These are phyloP conservation scores for Chaenodraco wilsoni DNA, from an alignment of 2,797 vertebrate genomes.

Conservation along the genomic window DNA sequence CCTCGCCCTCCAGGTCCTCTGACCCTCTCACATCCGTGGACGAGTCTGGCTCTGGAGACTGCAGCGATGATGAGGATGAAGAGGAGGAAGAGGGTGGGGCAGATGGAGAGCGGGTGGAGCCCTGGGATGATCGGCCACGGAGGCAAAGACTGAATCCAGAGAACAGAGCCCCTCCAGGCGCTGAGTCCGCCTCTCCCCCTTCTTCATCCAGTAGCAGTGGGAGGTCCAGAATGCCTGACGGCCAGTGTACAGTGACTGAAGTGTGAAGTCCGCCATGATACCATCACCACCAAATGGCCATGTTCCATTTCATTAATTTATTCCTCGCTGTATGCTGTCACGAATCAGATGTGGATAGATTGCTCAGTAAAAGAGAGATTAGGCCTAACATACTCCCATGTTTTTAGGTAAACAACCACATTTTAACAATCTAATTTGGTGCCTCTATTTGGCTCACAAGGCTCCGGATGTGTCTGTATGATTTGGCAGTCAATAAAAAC, in stretches of 20 bases:
- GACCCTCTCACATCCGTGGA: constrained; percentile 88
- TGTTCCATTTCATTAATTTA: constrained; percentile 72
- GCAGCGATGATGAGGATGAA: constrained; percentile 88
- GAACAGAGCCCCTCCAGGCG: constrained; percentile 85
- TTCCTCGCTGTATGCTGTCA: constrained; percentile 68
- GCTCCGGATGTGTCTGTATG: constrained; percentile 26
- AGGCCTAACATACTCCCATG: constrained; percentile 19
- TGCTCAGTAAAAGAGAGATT: constrained; percentile 38
- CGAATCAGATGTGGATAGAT: constrained; percentile 49
- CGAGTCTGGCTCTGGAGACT: constrained; percentile 91
- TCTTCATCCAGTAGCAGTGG: constrained; percentile 82
- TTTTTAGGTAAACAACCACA: constrained; percentile 23
- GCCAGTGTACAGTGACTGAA: constrained; percentile 98
- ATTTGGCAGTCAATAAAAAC: constrained; percentile 10
- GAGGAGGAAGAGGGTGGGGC: constrained; percentile 75
- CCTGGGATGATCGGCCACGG: constrained; percentile 73
- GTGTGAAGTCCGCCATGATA: constrained; percentile 85
- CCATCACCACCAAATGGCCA: constrained; percentile 55
- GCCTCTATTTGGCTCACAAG: constrained; percentile 15
- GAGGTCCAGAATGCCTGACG: constrained; percentile 95
- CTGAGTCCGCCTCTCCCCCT: constrained; percentile 75
- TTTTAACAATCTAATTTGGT: constrained; percentile 15
- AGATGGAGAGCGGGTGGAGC: constrained; percentile 76
- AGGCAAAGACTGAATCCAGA: constrained; percentile 92
- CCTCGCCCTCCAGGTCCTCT: constrained; percentile 83